Evolutionary conservation across 2,888 invertebrate genomes (phyloP), one percentile per base, ranked within the genome.

Genomic region (Oxystoma pomonae): DNA sequence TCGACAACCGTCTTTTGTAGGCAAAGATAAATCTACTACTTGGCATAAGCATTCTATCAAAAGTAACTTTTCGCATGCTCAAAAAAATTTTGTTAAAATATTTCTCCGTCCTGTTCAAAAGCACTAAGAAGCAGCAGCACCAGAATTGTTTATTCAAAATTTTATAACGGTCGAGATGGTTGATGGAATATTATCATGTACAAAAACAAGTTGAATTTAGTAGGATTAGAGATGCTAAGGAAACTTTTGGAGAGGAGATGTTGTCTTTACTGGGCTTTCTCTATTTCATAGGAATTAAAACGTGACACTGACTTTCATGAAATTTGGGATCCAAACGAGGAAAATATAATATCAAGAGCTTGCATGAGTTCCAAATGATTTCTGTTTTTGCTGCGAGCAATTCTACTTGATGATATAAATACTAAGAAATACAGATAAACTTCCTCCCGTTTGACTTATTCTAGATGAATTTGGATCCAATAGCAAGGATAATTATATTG

Each of bases 381-480:
- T 51, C 17, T 57, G 50, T 35, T 60, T 60, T 35, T 60, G 17
- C 55, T 60, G 3, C 18, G 19, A 50, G 35, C 58, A 17, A 50
- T 62, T 12, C 22, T 60, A 60, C 62, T 66, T 19, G 65, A 65
- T 55, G 35, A 60, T 60, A 66, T 49, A 65, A 52, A 9, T 56
- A 62, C 59, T 61, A 62, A 60, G 65, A 55, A 55, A 16, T 73
- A 72, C 59, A 61, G 67, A 53, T 68, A 74, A 35, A 70, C 70
- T 53, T 65, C 72, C 16, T 65, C 72, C 17, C 57, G 73, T 53
- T 62, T 71, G 20, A 35, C 12, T 7, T 12, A 49, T 73, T 16
- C 72, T 73, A 58, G 69, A 70, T 16, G 12, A 22, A 35, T 62
- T 62, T 49, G 61, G 65, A 49, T 19, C 21, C 5, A 59, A 59